These are phyloP conservation scores for Phyllotreta striolata DNA, from an alignment of 2,888 invertebrate genomes.

Conservation along the genomic window DNA sequence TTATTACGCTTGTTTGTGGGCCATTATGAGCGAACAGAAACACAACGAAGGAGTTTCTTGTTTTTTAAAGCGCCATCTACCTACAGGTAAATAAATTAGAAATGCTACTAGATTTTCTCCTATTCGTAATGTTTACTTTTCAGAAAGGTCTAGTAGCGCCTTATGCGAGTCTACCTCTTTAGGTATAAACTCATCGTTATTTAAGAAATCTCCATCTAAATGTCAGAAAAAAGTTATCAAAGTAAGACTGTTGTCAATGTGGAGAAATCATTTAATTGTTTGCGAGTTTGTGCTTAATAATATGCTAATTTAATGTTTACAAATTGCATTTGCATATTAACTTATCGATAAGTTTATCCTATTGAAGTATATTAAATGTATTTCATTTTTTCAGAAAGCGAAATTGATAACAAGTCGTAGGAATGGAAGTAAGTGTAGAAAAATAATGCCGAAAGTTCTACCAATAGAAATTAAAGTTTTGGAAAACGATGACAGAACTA, in stretches of 20 bases:
- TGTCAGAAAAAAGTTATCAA: not conserved
- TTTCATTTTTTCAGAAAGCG: slow-evolving; percentile 29
- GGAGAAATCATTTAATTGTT: not conserved
- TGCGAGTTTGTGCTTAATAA: too few species aligned
- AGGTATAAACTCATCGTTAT: too few species aligned
- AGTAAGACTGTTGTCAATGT: slow-evolving; percentile 9
- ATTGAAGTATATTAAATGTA: not conserved
- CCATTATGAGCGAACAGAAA: slow-evolving; percentile 72
- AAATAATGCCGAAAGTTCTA: slow-evolving; percentile 50
- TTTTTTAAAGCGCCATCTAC: slow-evolving; percentile 40
- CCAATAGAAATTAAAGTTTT: slow-evolving; percentile 55
- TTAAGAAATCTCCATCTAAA: slow-evolving; percentile 3
- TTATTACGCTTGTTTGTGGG: slow-evolving; percentile 75
- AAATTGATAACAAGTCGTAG: slow-evolving; percentile 23
- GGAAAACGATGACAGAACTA: slow-evolving; percentile 34
- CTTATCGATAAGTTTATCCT: slow-evolving; percentile 49
- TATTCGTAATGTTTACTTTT: too few species aligned
- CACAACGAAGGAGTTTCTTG: slow-evolving; percentile 68
- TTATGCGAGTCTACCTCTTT: too few species aligned
- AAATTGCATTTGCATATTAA: too few species aligned
- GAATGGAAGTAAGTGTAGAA: slow-evolving; percentile 34
- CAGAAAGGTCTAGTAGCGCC: too few species aligned
- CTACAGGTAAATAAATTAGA: slow-evolving; percentile 8
- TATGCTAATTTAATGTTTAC: too few species aligned
- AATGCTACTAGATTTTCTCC: too few species aligned